Percentiles rank a stretch among this genome's conserved stretches.
These are phyloP conservation scores for Spea multiplicata DNA, from an alignment of 2,113 vertebrate species.

Conservation along the genomic window DNA sequence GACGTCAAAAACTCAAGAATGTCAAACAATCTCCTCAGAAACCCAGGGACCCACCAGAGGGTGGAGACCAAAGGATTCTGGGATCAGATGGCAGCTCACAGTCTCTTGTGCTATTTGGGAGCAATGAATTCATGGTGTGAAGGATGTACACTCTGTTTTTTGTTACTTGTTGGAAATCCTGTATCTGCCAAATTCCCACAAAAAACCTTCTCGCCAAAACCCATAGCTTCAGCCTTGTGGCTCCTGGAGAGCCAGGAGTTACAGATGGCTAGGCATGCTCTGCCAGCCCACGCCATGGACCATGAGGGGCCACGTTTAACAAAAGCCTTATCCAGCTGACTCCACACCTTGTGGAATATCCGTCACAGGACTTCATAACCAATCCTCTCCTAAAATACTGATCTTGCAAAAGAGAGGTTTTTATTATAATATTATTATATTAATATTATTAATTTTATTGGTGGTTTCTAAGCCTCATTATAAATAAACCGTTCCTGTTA, in stretches of 20 bases:
- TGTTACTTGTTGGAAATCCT: not conserved
- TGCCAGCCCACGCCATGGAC: slow-evolving; percentile 22
- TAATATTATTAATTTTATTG: slow-evolving; percentile 49
- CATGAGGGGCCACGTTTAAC: slow-evolving; percentile 26
- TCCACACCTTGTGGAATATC: slow-evolving; percentile 6
- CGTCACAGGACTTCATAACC: slow-evolving; percentile 27
- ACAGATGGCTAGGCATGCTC: slow-evolving; percentile 29
- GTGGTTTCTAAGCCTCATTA: slow-evolving; percentile 45
- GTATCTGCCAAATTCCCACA: slow-evolving; percentile 14
- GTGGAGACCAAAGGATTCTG: slow-evolving; percentile 46
- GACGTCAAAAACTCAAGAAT: slow-evolving; percentile 88
- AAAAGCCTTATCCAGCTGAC: slow-evolving; percentile 35
- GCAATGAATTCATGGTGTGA: slow-evolving; percentile 97
- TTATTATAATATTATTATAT: slow-evolving; percentile 48
- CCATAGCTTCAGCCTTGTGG: slow-evolving; percentile 36
- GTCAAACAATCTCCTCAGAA: slow-evolving; percentile 75
- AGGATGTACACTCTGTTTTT: slow-evolving; percentile 24
- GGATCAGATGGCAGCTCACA: slow-evolving; percentile 69
- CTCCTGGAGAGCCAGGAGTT: not conserved
- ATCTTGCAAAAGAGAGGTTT: slow-evolving; percentile 40
- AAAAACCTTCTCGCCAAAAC: slow-evolving; percentile 13
- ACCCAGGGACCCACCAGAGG: slow-evolving; percentile 75
- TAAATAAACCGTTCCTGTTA: slow-evolving; percentile 45
- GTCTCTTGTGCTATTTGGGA: slow-evolving; percentile 81
- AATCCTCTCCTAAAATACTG: slow-evolving; percentile 29